Evolutionary conservation across 2,888 invertebrate genomes (phyloP).

Genomic region (Epinotia bilunana): DNA sequence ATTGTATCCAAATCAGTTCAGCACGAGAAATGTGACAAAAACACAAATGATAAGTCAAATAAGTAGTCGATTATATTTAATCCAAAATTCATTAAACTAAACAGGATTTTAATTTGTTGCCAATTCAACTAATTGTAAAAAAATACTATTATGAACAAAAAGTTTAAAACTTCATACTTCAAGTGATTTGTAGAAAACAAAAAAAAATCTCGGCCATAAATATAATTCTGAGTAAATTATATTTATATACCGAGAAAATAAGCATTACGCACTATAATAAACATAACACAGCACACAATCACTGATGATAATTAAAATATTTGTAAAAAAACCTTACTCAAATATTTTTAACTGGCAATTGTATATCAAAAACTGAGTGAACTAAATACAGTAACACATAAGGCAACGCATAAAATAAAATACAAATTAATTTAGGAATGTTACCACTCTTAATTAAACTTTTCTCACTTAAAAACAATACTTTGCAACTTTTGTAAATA

Average conservation of each 20-base stretch:
- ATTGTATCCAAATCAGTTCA: too few species aligned
- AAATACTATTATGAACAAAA: constrained; percentile 13
- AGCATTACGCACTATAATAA: constrained; percentile 59
- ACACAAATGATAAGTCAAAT: neutral
- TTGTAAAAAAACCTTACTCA: constrained; percentile 48
- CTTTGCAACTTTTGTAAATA: constrained; percentile 47
- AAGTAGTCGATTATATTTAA: constrained; percentile 39
- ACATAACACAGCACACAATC: constrained; percentile 73
- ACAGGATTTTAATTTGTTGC: constrained; percentile 38
- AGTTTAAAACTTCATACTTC: constrained; percentile 13
- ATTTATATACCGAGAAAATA: constrained; percentile 51
- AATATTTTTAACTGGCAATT: constrained; percentile 33
- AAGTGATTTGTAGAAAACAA: constrained; percentile 14
- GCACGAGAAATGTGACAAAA: neutral
- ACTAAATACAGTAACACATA: constrained; percentile 8
- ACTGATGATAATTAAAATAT: constrained; percentile 54
- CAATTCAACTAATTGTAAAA: constrained; percentile 22
- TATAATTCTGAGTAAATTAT: constrained; percentile 14
- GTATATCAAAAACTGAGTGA: constrained; percentile 11
- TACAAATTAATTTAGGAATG: constrained; percentile 43
- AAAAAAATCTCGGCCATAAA: constrained; percentile 7
- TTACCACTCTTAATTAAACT: constrained; percentile 37
- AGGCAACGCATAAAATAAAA: constrained; percentile 38
- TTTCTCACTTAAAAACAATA: constrained; percentile 46
- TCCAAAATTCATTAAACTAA: constrained; percentile 39